These are phyloP conservation scores for Hydropotes inermis DNA, from an alignment of 2,113 vertebrate genomes.

Conservation along the genomic window DNA sequence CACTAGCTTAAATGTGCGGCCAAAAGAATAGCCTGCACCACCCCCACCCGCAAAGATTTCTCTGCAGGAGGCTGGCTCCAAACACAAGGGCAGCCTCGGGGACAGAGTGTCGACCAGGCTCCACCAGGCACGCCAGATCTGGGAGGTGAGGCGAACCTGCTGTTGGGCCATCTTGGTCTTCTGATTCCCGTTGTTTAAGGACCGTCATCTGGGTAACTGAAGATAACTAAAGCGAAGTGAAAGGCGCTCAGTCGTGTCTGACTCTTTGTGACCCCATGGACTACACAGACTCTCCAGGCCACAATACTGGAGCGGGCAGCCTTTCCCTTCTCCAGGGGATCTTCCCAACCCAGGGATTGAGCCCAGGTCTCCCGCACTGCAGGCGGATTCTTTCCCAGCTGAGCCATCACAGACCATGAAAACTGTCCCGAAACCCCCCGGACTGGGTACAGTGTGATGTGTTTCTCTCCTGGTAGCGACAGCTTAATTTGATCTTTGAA, in stretches of 20 bases:
- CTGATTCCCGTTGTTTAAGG: neutral
- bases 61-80: neutral
- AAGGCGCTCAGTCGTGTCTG: neutral
- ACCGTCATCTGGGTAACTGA: neutral
- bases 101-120: neutral
- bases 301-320: neutral
- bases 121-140: rapidly evolving
- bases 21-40: neutral
- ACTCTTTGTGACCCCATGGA: neutral
- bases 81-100: neutral
- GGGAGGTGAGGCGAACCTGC: neutral
- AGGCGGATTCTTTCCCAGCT: neutral
- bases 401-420: neutral
- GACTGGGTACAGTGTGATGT: neutral
- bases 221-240: neutral
- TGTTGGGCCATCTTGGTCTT: too few relatives aligned
- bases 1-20: neutral
- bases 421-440: neutral
- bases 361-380: neutral
- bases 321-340: neutral
- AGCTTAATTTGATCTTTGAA: neutral
- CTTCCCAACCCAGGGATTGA: neutral
- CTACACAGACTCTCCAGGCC: neutral
- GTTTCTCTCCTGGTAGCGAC: neutral
- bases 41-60: rapidly evolving